Evolutionary conservation across 2,797 vertebrate genomes (phyloP).

Genomic region (Leptatherina wallacei): DNA sequence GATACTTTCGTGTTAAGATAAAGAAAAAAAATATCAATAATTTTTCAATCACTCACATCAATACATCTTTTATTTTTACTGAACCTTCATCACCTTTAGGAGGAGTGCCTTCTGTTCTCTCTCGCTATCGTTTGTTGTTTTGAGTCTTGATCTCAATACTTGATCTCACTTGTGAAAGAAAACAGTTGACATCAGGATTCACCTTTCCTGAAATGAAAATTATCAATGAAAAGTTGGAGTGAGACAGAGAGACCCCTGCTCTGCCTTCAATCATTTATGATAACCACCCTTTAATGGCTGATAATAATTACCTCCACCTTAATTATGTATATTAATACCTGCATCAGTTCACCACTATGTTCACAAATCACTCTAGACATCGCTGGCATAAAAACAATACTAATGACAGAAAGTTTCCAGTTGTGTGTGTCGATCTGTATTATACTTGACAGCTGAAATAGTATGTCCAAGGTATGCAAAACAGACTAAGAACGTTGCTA

Average conservation of each 20-base stretch:
- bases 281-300: constrained; percentile 22
- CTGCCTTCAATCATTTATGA: constrained; percentile 24
- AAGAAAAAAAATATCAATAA: neutral
- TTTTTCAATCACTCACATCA: constrained; percentile 21
- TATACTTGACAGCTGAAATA: neutral
- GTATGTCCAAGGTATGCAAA: neutral
- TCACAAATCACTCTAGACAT: neutral
- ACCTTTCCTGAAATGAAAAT: constrained; percentile 21
- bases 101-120: neutral
- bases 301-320: neutral
- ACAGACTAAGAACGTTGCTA: constrained; percentile 30
- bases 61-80: constrained; percentile 12
- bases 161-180: constrained; percentile 17
- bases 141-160: constrained; percentile 14
- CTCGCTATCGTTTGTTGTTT: constrained; percentile 12
- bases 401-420: neutral
- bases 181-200: constrained; percentile 30
- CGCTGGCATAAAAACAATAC: neutral
- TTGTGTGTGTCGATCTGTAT: neutral
- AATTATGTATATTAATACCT: neutral
- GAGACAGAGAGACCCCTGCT: constrained; percentile 15
- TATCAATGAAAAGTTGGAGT: constrained; percentile 27
- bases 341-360: constrained; percentile 1
- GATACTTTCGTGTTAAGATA: constrained; percentile 32
- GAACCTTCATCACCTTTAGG: constrained; percentile 9